Conservation (phyloP, 2,113 vertebrate species). For the Anarhynchus alexandrinus region DNA sequence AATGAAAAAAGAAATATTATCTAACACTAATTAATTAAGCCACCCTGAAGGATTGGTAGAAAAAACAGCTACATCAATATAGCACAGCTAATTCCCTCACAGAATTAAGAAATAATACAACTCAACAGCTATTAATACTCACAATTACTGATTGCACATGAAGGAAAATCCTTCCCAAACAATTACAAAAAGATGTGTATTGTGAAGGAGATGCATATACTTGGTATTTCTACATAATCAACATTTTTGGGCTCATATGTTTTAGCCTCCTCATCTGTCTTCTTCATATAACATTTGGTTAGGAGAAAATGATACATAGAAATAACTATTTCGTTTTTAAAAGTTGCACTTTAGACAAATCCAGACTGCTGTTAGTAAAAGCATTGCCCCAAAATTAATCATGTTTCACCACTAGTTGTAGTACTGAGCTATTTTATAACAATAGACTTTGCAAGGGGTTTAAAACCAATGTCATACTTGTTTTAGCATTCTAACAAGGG, state of each 20-base stretch:
- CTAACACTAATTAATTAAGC: not conserved
- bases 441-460: not conserved
- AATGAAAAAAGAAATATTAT: not conserved
- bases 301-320: not conserved
- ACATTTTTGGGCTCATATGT: rapidly evolving
- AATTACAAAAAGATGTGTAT: not conserved
- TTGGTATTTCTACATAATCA: not conserved
- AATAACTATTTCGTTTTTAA: not conserved
- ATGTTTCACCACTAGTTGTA: not conserved
- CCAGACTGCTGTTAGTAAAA: not conserved
- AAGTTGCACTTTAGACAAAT: not conserved
- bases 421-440: not conserved
- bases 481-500: not conserved
- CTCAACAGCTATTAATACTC: not conserved
- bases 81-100: not conserved
- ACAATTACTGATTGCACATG: not conserved
- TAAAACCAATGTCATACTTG: not conserved
- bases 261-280: not conserved
- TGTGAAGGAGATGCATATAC: not conserved
- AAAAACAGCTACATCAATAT: not conserved
- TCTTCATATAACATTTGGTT: not conserved
- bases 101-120: not conserved
- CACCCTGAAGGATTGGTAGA: not conserved
- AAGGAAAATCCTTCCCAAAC: not conserved
- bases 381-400: not conserved